Conservation (phyloP, 2,888 invertebrate genomes). For the Nipponacmea schrenckii region DNA sequence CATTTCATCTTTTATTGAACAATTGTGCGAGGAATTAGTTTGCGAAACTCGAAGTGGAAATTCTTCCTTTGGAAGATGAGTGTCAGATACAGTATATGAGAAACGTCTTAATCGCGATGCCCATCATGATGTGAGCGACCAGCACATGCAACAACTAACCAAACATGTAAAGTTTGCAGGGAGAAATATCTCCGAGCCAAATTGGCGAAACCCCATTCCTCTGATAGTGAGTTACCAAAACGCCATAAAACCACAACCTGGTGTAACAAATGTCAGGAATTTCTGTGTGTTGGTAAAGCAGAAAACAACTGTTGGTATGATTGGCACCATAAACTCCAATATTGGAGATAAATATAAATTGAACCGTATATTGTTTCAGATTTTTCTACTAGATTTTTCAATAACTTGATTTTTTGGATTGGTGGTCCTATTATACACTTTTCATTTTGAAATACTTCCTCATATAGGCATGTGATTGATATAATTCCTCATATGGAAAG, state of each 20-base stretch:
- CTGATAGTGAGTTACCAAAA: conserved; percentile 8
- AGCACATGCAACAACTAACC: conserved; percentile 5
- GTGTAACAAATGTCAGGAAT: conserved; percentile 15
- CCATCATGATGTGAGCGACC: conserved; percentile 11
- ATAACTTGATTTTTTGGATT: too few relatives aligned
- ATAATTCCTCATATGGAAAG: too few relatives aligned
- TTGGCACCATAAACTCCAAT: conserved; percentile 16
- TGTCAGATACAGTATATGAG: background rate
- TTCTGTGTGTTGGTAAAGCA: conserved; percentile 10
- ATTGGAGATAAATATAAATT: conserved; percentile 8
- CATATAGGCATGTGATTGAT: too few relatives aligned
- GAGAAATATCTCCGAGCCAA: conserved; percentile 15
- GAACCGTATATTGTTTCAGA: background rate
- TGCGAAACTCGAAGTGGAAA: background rate
- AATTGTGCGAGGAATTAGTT: conserved; percentile 14
- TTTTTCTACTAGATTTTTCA: too few relatives aligned
- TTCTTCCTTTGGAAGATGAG: background rate
- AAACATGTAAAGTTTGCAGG: conserved; percentile 16
- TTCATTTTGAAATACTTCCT: too few relatives aligned
- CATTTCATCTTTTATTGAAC: conserved; percentile 15
- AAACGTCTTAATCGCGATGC: conserved; percentile 6
- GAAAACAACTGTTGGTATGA: conserved; percentile 14
- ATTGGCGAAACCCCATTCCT: background rate
- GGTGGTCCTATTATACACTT: too few relatives aligned
- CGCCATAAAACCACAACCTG: conserved; percentile 1